Conservation (phyloP, 1,140 invertebrate genomes). For the Halesus radiatus region DNA sequence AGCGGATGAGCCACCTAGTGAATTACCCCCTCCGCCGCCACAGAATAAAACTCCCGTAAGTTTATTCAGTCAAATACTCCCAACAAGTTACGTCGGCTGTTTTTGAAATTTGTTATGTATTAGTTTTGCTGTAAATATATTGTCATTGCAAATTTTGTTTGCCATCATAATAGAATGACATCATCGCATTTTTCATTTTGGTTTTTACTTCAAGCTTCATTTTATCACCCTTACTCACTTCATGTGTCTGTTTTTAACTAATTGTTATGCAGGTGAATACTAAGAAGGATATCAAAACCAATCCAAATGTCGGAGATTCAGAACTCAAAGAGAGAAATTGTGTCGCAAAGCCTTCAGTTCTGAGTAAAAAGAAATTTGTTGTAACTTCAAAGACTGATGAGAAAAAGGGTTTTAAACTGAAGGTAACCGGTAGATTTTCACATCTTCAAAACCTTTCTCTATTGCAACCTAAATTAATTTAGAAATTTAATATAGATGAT, state of each 20-base stretch:
- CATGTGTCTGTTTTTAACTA: conserved; percentile 45
- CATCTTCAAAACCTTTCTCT: background rate
- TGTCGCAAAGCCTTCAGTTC: conserved; percentile 44
- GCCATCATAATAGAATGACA: background rate
- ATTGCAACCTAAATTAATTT: background rate
- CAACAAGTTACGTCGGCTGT: background rate
- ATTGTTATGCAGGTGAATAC: conserved; percentile 51
- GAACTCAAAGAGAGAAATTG: conserved; percentile 51
- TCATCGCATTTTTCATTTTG: conserved; percentile 1
- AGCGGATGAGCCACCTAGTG: background rate
- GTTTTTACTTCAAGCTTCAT: background rate
- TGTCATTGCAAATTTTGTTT: background rate
- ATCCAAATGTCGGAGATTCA: conserved; percentile 48
- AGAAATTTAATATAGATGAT: background rate
- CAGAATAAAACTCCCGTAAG: conserved; percentile 25
- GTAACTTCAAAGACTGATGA: conserved; percentile 48
- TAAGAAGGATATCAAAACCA: conserved; percentile 50
- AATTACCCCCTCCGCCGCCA: background rate
- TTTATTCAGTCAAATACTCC: background rate
- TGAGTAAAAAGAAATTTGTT: conserved; percentile 54
- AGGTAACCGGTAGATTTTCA: conserved; percentile 44
- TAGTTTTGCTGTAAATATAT: background rate
- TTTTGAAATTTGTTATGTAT: background rate
- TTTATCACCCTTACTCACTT: conserved; percentile 32
- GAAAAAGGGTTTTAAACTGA: conserved; percentile 47